Evolutionary conservation across 2,113 vertebrate species (phyloP), one percentile per base, ranked within the genome.

Genomic region (Myanophis thanlyinensis): DNA sequence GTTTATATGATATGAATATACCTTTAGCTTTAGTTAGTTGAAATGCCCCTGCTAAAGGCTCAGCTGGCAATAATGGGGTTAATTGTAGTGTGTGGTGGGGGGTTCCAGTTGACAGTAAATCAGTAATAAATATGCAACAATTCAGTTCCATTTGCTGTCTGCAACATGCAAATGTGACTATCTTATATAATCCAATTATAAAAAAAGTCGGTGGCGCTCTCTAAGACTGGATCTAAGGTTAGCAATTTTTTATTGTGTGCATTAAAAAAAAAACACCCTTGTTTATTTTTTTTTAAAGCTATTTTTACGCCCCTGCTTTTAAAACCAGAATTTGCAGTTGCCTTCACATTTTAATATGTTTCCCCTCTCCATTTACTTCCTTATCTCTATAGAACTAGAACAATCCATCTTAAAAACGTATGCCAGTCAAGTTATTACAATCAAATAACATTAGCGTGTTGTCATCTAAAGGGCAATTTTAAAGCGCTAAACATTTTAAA

Each of bases 401-500:
- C 73, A 90, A 85, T 90, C 23, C 85, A 93, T 91, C 95, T 92
- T 90, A 56, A 89, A 48, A 92, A 92, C 8, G 56, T 35, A 35
- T 52, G 10, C n/a, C 5, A 10, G 48, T 87, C 48, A 20, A 7
- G 48, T 49, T 51, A 51, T 35, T 35, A 20, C 15, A 20, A 52
- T 51, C 27, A 20, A 52, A 44, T 44, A n/a, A 88, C 18, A 52
- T 20, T 88, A 9, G 3, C 3, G 12, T 88, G 27, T 52, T 88
- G 88, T 92, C 88, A 54, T 89, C 93, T 46, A 95, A 94, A 89
- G 48, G 44, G 80, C 80, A 80, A 91, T 97, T 97, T 96, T 96
- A 67, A 95, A 91, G 96, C 20, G 12, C 92, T 94, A 93, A 96
- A 92, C 56, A 96, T 96, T 95, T 93, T 94, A 96, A 96, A 91